Conservation (phyloP, 37 sponge, comb jelly and placozoan species). For the Ianthella basta region DNA sequence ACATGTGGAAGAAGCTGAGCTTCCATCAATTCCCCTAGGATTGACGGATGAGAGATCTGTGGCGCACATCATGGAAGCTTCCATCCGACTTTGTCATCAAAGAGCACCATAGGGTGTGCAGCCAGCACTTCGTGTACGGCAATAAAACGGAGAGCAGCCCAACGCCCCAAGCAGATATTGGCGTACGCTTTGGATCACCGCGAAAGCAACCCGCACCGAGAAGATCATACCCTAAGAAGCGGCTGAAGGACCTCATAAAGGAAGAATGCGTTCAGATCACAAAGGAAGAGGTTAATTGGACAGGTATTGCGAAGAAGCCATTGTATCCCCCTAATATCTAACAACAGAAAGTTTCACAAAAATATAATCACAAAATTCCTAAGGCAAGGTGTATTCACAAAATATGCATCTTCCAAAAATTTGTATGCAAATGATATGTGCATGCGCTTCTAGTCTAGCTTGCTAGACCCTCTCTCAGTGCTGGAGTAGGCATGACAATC, state of each 20-base stretch:
- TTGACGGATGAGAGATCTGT: background rate
- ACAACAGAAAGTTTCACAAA: too few species aligned
- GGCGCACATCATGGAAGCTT: background rate
- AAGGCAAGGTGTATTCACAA: too few species aligned
- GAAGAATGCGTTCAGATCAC: background rate
- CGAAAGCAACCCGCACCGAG: constrained; percentile 3
- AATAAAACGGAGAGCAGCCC: background rate
- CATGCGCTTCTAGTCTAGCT: too few species aligned
- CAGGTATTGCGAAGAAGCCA: background rate
- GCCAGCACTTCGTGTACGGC: constrained; percentile 3
- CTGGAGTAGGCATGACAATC: too few species aligned
- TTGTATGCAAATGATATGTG: too few species aligned
- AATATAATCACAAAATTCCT: too few species aligned
- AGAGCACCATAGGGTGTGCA: constrained; percentile 16
- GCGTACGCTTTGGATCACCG: constrained; percentile 13
- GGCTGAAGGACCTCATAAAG: background rate
- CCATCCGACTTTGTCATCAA: background rate
- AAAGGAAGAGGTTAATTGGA: constrained; percentile 17
- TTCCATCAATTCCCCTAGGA: constrained; percentile 1
- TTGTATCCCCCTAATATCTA: too few species aligned
- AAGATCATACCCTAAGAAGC: constrained; percentile 4
- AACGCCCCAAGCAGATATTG: background rate
- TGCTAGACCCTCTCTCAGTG: too few species aligned
- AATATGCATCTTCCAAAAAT: too few species aligned
- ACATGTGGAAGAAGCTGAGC: constrained; percentile 1